Evolutionary conservation across 92 coral and sea anemone genomes (phyloP).

Genomic region (Palythoa grandiflora): DNA sequence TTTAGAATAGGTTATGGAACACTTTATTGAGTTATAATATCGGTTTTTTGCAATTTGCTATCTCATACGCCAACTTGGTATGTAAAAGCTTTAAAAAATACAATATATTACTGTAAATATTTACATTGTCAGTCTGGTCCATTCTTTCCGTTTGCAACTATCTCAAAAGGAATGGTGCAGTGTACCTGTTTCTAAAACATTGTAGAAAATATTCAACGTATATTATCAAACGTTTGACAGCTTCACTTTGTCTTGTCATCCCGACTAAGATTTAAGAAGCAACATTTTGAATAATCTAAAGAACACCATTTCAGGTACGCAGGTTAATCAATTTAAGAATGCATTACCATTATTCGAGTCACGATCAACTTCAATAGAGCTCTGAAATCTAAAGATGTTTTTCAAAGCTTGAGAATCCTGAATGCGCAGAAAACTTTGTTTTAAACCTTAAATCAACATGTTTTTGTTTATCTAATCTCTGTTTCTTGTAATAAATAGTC

Average conservation of each 20-base stretch:
- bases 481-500: not conserved
- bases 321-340: no score
- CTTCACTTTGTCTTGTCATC: not conserved
- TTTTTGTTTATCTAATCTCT: not conserved
- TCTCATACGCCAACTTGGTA: not conserved
- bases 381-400: not conserved
- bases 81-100: not conserved
- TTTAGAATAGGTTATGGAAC: not conserved
- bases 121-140: not conserved
- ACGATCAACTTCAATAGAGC: not conserved
- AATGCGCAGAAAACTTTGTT: no score
- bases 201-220: no score
- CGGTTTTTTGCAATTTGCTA: not conserved
- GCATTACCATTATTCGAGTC: not conserved
- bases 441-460: no score
- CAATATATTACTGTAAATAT: not conserved
- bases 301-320: not conserved
- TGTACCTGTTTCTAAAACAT: not conserved
- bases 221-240: no score
- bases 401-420: no score
- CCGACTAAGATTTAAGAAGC: not conserved
- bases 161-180: not conserved
- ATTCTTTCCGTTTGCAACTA: not conserved
- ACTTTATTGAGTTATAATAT: conserved; percentile 5
- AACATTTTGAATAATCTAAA: not conserved